Base-by-base conservation (phyloP, 2,797 vertebrate species). In the Graptemys geographica region DNA sequence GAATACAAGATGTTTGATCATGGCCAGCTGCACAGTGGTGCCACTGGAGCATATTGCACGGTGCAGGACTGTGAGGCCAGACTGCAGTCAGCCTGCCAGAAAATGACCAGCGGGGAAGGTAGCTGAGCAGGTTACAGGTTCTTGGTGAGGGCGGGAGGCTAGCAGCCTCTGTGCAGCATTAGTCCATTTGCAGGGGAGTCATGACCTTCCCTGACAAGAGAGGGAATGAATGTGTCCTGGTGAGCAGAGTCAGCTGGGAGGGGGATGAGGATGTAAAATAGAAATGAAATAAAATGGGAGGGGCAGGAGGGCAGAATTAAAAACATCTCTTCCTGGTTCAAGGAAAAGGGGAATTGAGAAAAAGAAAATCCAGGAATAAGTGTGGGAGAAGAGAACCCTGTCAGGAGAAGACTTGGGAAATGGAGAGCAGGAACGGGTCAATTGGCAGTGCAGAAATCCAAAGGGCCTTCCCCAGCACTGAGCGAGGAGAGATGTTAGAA, bases 191-290 rank as follows among this genome's bases (percentile, higher is more conserved):
- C 87, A 93, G 94, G 88, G 80, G 92, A 93, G 91, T 85, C 87
- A 86, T 93, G 92, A 94, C 96, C 93, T 88, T 92, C 94, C 94
- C 94, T 95, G 94, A 95, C 95, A 96, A 93, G 96, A 96, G 87
- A 96, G 89, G 95, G 96, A 96, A 95, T 96, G 90, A 96, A 96
- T 90, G 83, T 92, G 90, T 93, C 87, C 84, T 88, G 87, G 80
- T 4, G 4, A 56, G 92, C 88, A 82, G 80, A 55, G 92, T 91
- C 89, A 92, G 86, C 44, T 76, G 81, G 51, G 81, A 91, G 83
- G 86, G 23, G 62, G 33, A 12, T 47, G 41, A 25, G 41, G 72
- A 28, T 47, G 11, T 28, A 27, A 47, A 47, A 47, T 27, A 74
- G 72, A 41, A 74, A 41, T 74, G 41, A 44, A 44, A 74, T 76